A percentile compares a stretch with the other conserved stretches of the same genome.
These are phyloP conservation scores for Papilio dardanus DNA, from an alignment of 1,140 invertebrate species.

Conservation along the genomic window DNA sequence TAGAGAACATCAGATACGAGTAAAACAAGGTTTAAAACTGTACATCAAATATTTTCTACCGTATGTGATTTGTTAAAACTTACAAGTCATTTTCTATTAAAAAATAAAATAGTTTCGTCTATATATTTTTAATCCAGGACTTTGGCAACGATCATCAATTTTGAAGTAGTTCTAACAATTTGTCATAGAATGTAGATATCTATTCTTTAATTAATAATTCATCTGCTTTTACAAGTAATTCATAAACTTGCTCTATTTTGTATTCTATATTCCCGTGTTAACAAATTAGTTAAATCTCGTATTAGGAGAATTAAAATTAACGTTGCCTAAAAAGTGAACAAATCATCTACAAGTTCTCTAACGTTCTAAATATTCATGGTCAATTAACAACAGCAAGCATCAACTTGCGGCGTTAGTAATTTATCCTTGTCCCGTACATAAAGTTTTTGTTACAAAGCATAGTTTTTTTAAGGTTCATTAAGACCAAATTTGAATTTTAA, in stretches of 20 bases:
- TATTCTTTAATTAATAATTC: too few relatives aligned
- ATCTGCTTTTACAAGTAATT: neutral
- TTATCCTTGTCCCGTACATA: neutral
- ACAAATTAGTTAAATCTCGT: neutral
- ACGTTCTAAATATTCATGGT: constrained; percentile 8
- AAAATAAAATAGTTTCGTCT: too few relatives aligned
- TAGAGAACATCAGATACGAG: constrained; percentile 21
- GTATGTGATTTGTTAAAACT: constrained; percentile 1
- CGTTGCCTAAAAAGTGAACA: neutral
- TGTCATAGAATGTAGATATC: too few relatives aligned
- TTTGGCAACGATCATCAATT: too few relatives aligned
- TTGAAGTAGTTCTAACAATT: too few relatives aligned
- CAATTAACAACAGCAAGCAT: neutral
- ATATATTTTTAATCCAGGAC: too few relatives aligned
- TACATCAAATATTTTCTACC: constrained; percentile 1
- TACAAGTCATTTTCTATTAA: too few relatives aligned
- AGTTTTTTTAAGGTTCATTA: constrained; percentile 13
- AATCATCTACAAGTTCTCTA: neutral
- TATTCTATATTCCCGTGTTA: neutral
- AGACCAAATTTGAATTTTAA: neutral
- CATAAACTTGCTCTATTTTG: neutral
- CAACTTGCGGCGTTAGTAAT: neutral
- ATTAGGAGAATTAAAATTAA: neutral
- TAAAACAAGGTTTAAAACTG: constrained; percentile 20
- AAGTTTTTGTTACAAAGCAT: constrained; percentile 2